Base-by-base conservation (phyloP, 1,140 invertebrate species). In the Xylocopa sonorina region DNA sequence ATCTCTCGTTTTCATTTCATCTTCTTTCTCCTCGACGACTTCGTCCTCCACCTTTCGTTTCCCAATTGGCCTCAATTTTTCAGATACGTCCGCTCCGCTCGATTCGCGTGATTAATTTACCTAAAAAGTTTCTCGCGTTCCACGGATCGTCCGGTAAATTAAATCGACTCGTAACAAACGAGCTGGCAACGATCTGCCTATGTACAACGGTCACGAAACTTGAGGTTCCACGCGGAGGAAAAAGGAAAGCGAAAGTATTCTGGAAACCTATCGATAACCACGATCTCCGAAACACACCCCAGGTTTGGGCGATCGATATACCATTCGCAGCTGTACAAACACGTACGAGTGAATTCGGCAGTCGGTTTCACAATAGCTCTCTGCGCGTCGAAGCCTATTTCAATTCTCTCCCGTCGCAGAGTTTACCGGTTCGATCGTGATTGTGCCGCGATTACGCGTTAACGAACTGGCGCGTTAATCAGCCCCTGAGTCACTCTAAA, bases 401-500 rank as follows among this genome's bases (percentile, higher is more conserved):
- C 21, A n/a, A 5, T 16, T 10, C n/a, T n/a, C n/a, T 46, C 21
- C 18, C 55, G 27, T 16, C 18, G n/a, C 43, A 6, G 27, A 46
- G 46, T 58, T 43, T 24, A 27, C 57, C 7, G n/a, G n/a, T 51
- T 64, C 10, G 16, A 41, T 74, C 29, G 58, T 21, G n/a, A 77
- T 46, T 32, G 50, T 68, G 3, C 18, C 10, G 29, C 63, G 51
- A 62, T 68, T 50, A 46, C 46, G 51, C 74, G 60, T n/a, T 21
- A 55, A 62, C 51, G 32, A 64, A n/a, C 24, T 4, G 62, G 6
- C 51, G 41, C 38, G 43, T 74, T 72, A 67, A 82, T 84, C 71
- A 51, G 21, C 62, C n/a, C 58, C 57, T 41, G 80, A 79, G 64
- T 84, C 82, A 74, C 32, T 38, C 29, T 21, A 10, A 64, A 78